Evolutionary conservation across 2,113 vertebrate genomes (phyloP), one percentile per base, ranked within the genome.

Genomic region (Thymallus thymallus): DNA sequence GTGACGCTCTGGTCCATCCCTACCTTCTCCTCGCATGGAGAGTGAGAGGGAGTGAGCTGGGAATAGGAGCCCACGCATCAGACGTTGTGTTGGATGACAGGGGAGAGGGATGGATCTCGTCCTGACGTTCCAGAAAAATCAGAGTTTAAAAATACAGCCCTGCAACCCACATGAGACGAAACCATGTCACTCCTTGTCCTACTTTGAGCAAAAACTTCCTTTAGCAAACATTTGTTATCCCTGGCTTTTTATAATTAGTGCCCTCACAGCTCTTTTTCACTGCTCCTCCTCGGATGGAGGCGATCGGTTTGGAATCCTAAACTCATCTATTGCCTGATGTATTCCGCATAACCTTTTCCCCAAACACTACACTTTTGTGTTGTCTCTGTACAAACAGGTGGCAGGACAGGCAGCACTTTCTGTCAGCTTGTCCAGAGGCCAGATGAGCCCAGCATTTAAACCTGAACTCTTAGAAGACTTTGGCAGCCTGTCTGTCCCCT

Each of bases 121-220:
- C 88, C 90, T 88, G 90, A 90, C 88, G 86, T 88, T 89, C 85
- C 79, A 87, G 86, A 84, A 89, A 89, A 83, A 26, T 16, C 81
- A 77, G 4, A 72, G 82, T 88, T 90, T 88, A 92, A 92, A 93
- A 94, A 93, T 93, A 92, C 92, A 91, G 86, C 90, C 80, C 72
- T 58, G 73, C 35, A 86, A 90, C 80, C 88, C 92, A 92, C 90
- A 88, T 93, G 92, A 92, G 90, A 92, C 82, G 76, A 88, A 91
- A 88, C 90, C 76, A 86, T 91, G 91, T 93, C 91, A 92, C 89
- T 90, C 84, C 83, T 78, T 80, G 92, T 82, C 93, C 93, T 90
- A 94, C 87, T 93, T 94, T 90, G 74, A 71, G 69, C 66, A 70
- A 75, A 41, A 85, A 89, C 85, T 88, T 89, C 78, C 76, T 72